These are phyloP conservation scores for Enteromius mattozi DNA, from an alignment of 2,797 vertebrate species.

Conservation along the genomic window DNA sequence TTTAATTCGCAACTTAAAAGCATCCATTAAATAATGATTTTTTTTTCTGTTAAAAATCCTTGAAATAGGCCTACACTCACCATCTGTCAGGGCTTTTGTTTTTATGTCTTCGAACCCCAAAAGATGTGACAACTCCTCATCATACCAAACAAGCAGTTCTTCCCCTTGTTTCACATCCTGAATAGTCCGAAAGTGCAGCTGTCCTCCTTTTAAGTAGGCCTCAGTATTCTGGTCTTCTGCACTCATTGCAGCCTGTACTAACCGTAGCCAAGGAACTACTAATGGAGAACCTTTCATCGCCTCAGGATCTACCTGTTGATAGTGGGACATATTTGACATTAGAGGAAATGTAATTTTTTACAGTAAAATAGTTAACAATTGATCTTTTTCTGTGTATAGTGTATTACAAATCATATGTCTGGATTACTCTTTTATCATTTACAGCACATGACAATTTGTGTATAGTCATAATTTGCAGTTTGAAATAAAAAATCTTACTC, in stretches of 20 bases:
- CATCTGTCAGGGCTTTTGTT: constrained; percentile 69
- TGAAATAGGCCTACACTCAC: constrained; percentile 67
- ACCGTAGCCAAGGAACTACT: constrained; percentile 84
- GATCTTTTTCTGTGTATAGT: background rate
- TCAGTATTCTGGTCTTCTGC: constrained; percentile 86
- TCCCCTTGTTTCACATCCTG: constrained; percentile 83
- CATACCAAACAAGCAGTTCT: constrained; percentile 90
- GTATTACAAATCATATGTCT: background rate
- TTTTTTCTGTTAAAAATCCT: too few relatives aligned
- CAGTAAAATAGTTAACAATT: background rate
- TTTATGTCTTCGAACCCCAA: constrained; percentile 84
- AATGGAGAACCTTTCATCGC: constrained; percentile 81
- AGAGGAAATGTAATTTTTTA: background rate
- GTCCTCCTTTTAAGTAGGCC: constrained; percentile 83
- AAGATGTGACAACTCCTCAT: constrained; percentile 85
- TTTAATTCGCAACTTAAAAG: background rate
- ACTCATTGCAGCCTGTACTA: constrained; percentile 84
- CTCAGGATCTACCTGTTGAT: constrained; percentile 84
- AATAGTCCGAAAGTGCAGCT: constrained; percentile 82
- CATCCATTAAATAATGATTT: background rate
- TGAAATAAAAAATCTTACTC: constrained; percentile 56
- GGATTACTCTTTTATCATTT: background rate
- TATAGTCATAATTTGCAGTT: background rate
- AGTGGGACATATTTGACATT: constrained; percentile 6
- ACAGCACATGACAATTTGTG: background rate